phyloP scores from a whole-genome alignment of 2,888 invertebrate species.

The Conchocele bisecta region DNA sequence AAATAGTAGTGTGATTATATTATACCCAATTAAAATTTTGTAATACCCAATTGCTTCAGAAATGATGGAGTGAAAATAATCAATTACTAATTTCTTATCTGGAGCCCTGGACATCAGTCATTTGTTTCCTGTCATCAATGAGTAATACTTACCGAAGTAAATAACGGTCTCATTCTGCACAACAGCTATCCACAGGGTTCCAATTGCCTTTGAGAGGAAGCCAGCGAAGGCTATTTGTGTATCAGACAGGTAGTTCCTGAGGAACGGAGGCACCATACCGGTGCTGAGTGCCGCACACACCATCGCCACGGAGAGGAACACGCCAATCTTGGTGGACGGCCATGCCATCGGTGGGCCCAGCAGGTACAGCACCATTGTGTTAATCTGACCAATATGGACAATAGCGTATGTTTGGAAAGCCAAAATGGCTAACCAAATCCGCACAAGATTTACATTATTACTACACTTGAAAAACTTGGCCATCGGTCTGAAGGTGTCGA shows the following conservation, averaged over 20 bases:
- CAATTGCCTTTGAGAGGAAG: constrained; percentile 79
- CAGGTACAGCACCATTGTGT: constrained; percentile 79
- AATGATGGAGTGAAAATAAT: too few relatives aligned
- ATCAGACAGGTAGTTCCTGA: constrained; percentile 72
- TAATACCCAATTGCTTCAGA: too few relatives aligned
- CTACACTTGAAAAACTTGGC: constrained; percentile 73
- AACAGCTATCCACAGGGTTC: constrained; percentile 80
- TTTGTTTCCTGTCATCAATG: too few relatives aligned
- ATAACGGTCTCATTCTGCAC: constrained; percentile 75
- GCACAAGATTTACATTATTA: constrained; percentile 72
- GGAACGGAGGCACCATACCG: constrained; percentile 70
- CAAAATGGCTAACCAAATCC: constrained; percentile 80
- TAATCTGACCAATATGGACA: constrained; percentile 81
- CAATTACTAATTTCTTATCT: too few relatives aligned
- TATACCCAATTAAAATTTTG: too few relatives aligned
- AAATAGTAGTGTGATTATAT: too few relatives aligned
- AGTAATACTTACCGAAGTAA: constrained; percentile 77
- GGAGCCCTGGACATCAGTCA: too few relatives aligned
- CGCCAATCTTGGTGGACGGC: constrained; percentile 73
- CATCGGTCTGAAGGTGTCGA: constrained; percentile 75
- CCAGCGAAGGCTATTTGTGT: constrained; percentile 77
- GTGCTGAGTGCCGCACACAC: constrained; percentile 75
- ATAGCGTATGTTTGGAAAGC: constrained; percentile 81
- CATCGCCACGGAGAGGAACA: constrained; percentile 76
- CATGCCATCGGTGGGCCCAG: constrained; percentile 73